phyloP scores from a whole-genome alignment of 2,113 vertebrate species.

The Galeopterus variegatus region DNA sequence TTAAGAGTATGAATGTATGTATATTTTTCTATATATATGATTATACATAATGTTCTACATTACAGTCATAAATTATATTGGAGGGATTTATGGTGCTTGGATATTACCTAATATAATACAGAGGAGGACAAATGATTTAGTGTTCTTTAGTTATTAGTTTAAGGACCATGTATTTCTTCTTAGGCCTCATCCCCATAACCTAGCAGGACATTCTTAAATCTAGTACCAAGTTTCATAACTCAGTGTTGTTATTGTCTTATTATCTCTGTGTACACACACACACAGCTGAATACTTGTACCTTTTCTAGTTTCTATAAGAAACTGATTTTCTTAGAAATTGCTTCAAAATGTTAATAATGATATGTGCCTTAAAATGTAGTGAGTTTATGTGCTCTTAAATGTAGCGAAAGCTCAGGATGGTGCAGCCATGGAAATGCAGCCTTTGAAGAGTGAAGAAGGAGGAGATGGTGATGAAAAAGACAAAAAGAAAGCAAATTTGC shows the following conservation, averaged over 20 bases:
- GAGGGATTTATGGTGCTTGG: background rate
- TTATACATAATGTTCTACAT: background rate
- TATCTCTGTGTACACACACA: background rate
- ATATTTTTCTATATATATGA: background rate
- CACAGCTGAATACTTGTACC: background rate
- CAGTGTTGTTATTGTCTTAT: background rate
- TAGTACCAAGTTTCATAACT: background rate
- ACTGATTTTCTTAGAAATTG: background rate
- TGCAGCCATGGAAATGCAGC: conserved; percentile 99
- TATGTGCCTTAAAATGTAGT: conserved; percentile 13
- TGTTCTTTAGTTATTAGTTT: conserved; percentile 48
- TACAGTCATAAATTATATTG: background rate
- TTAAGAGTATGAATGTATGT: background rate
- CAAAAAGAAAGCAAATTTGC: conserved; percentile 96
- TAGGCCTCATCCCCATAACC: background rate
- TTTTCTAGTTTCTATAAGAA: conserved; percentile 49
- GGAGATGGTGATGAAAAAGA: conserved; percentile 94
- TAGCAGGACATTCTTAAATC: background rate
- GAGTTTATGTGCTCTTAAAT: conserved; percentile 58
- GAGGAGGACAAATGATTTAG: background rate
- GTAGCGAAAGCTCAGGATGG: conserved; percentile 99
- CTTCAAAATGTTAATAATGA: background rate
- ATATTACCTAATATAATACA: background rate
- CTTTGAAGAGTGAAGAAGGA: conserved; percentile 97
- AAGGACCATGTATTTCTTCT: background rate